phyloP scores from a whole-genome alignment of 1,140 invertebrate species.

The Leptopilina boulardi region DNA sequence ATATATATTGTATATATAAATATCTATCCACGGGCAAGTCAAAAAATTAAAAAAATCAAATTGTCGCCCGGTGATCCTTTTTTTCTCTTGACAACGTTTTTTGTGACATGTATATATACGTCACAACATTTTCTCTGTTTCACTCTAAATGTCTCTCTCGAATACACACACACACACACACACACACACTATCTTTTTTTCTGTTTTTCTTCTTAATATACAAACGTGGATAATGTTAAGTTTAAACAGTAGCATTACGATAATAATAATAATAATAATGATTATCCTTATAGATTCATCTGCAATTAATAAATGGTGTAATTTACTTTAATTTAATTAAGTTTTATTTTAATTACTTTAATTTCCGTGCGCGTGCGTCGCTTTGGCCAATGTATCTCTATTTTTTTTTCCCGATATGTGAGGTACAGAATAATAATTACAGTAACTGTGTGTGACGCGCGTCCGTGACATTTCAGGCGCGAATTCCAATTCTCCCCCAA shows the following conservation, averaged over 20 bases:
- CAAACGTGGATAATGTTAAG: conserved; percentile 60
- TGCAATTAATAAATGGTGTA: conserved; percentile 35
- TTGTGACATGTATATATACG: no score
- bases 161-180: conserved; percentile 42
- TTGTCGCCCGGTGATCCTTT: conserved; percentile 57
- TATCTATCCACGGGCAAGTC: conserved; percentile 64
- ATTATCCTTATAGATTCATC: conserved; percentile 48
- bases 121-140: conserved; percentile 45
- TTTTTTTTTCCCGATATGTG: conserved; percentile 21
- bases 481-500: conserved; percentile 4
- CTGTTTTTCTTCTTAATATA: conserved; percentile 50
- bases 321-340: conserved; percentile 11
- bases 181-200: no score
- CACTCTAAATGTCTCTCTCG: conserved; percentile 38
- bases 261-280: conserved; percentile 54
- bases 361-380: conserved; percentile 52
- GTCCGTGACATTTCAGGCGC: conserved; percentile 14
- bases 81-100: conserved; percentile 36
- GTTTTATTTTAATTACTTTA: conserved; percentile 33
- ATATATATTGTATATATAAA: conserved; percentile 62
- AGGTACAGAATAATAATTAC: conserved; percentile 29
- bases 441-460: conserved; percentile 10
- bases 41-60: conserved; percentile 64
- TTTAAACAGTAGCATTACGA: conserved; percentile 51
- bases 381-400: conserved; percentile 39